Base-by-base conservation (phyloP, 2,888 invertebrate species). In the Helobdella robusta region DNA sequence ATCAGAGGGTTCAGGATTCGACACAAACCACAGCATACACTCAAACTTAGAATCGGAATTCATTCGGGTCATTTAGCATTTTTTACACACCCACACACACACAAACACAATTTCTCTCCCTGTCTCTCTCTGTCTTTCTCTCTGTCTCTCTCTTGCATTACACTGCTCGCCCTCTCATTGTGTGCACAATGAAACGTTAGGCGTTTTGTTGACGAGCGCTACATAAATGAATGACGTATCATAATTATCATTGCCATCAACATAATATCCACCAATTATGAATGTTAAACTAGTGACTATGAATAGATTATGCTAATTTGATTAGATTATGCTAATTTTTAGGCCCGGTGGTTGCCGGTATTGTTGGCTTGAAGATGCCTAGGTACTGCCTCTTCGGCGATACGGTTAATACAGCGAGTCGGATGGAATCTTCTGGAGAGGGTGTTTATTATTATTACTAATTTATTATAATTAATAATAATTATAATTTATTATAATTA, bases 281-380 rank as follows among this genome's bases (percentile, higher is more conserved):
- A n/a, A n/a, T n/a, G n/a, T n/a, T n/a, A n/a, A n/a, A n/a, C n/a
- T n/a, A n/a, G n/a, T n/a, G n/a, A n/a, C n/a, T n/a, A n/a, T n/a
- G n/a, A n/a, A n/a, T n/a, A n/a, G n/a, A n/a, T 40, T 40, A 15
- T 11, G 11, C 11, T 15, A 40, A 40, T 40, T 40, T 15, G 11
- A 40, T 18, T 15, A 15, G n/a, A n/a, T n/a, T n/a, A n/a, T n/a
- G n/a, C n/a, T n/a, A 34, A n/a, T 20, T 48, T 35, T 6, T 32
- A 62, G 68, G 68, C 18, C 59, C 68, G 5, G 66, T 66, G 20
- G 68, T 68, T 80, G 89, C 91, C 35, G 91, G 89, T 32, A 90
- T 91, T 4, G 90, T 91, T 1, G 91, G 91, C 4, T 83, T 90
- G 64, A 91, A 90, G 66, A 91, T 92, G 91, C 91, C 91, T 0